These are phyloP conservation scores for Dryobota labecula DNA, from an alignment of 2,888 invertebrate genomes.

Conservation along the genomic window DNA sequence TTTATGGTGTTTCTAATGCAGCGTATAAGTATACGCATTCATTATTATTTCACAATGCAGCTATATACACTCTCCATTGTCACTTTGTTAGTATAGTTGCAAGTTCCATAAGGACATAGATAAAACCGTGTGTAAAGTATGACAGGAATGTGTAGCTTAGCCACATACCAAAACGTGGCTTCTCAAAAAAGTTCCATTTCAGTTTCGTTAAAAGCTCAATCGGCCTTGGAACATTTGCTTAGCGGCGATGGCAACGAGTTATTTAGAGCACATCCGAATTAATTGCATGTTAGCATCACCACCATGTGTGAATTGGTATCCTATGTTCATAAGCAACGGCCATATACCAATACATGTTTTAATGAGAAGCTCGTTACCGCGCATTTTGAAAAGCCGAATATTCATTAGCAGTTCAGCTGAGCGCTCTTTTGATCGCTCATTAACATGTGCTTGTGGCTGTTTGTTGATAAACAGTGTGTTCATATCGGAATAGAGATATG, in stretches of 20 bases:
- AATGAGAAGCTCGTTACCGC: slow-evolving; percentile 41
- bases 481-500: slow-evolving; percentile 27
- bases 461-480: slow-evolving; percentile 52
- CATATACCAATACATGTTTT: slow-evolving; percentile 16
- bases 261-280: slow-evolving; percentile 44
- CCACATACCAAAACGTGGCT: slow-evolving; percentile 27
- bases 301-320: slow-evolving; percentile 24
- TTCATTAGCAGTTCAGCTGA: slow-evolving; percentile 22
- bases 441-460: slow-evolving; percentile 43
- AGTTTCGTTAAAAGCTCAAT: slow-evolving; percentile 52
- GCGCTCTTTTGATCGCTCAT: slow-evolving; percentile 32
- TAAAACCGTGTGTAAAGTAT: slow-evolving; percentile 59
- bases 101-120: slow-evolving; percentile 73
- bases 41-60: slow-evolving; percentile 30
- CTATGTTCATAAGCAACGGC: slow-evolving; percentile 17
- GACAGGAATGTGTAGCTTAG: slow-evolving; percentile 63
- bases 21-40: background rate
- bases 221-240: slow-evolving; percentile 26
- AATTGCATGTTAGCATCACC: slow-evolving; percentile 43
- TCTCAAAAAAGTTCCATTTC: slow-evolving; percentile 10
- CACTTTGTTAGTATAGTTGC: slow-evolving; percentile 71
- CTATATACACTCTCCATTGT: slow-evolving; percentile 32
- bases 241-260: slow-evolving; percentile 14
- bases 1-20: slow-evolving; percentile 2
- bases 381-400: slow-evolving; percentile 13